Base-by-base conservation (phyloP, 2,113 vertebrate genomes). In the Telmatochromis brachygnathus region DNA sequence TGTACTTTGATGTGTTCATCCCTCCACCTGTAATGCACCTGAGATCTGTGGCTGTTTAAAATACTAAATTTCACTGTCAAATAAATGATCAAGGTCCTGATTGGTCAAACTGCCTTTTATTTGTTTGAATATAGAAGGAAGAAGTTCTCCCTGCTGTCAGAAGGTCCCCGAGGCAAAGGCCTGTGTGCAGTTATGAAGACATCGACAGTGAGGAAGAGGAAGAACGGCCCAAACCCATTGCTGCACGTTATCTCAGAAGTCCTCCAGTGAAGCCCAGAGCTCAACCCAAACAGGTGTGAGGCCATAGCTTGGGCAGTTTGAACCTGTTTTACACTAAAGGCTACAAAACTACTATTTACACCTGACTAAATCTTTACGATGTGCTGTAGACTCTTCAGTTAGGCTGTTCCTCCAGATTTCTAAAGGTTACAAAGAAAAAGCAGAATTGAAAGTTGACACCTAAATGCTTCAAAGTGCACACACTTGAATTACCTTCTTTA, bases 281-380 rank as follows among this genome's bases (percentile, higher is more conserved):
- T 73, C 73, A 23, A 42, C 12, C 90, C 11, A 89, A 93, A 86
- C 92, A 89, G 91, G 89, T 89, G 87, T 95, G 91, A 95, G 79
- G 77, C 26, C 55, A 7, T 60, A 5, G 39, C 4, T 17, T 7
- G 35, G 17, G 15, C 35, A 51, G 28, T 42, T 56, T 17, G 79
- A 73, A 53, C 54, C 15, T 3, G 4, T 49, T 77, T 77, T 49
- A 77, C 26, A 51, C 10, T 77, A 77, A 77, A 51, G 73, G 73
- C 45, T 33, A 30, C 26, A 77, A 77, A 51, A n/a, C 45, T 0
- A 51, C 26, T 6, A 30, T 77, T 30, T 30, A n/a, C 45, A 30
- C 45, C 6, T 33, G 45, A 51, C 26, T 77, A 77, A 23, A 26
- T 23, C 17, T 51, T 77, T 51, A 77, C 0, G 6, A 77, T 30